phyloP scores from a whole-genome alignment of 1,140 invertebrate species.

The Lycorma delicatula region DNA sequence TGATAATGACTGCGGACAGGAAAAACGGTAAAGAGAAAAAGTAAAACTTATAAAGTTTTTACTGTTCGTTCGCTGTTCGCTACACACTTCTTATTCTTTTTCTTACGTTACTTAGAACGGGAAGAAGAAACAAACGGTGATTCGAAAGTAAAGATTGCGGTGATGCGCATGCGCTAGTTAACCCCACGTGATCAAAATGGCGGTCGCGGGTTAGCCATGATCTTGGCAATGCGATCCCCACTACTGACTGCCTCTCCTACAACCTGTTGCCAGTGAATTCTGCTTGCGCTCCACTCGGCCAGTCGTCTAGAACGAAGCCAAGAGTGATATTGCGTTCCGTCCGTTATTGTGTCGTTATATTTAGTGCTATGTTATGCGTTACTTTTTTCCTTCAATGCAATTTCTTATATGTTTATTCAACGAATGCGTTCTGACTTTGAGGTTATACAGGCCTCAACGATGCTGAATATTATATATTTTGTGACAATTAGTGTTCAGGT shows the following conservation, averaged over 20 bases:
- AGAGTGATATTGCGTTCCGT: slow-evolving; percentile 2
- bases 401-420: too few relatives aligned
- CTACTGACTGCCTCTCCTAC: slow-evolving; percentile 13
- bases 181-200: slow-evolving; percentile 1
- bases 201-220: slow-evolving; percentile 14
- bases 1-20: too few relatives aligned
- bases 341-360: background rate
- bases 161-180: slow-evolving; percentile 14
- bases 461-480: background rate
- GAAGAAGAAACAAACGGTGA: slow-evolving; percentile 27
- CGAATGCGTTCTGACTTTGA: background rate
- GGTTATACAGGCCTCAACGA: background rate
- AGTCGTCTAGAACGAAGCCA: background rate
- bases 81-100: too few relatives aligned
- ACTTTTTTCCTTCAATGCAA: slow-evolving; percentile 15
- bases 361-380: background rate
- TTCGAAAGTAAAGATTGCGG: slow-evolving; percentile 19
- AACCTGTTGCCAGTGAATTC: slow-evolving; percentile 17
- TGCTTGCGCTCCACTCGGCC: background rate
- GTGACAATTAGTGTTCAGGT: slow-evolving; percentile 1
- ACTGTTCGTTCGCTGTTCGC: too few relatives aligned
- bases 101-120: too few relatives aligned
- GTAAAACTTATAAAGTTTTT: too few relatives aligned
- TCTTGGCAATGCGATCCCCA: slow-evolving; percentile 20
- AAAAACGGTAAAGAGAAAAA: too few relatives aligned